Conservation (phyloP, 2,888 invertebrate species). For the Cynaeus angustus region DNA sequence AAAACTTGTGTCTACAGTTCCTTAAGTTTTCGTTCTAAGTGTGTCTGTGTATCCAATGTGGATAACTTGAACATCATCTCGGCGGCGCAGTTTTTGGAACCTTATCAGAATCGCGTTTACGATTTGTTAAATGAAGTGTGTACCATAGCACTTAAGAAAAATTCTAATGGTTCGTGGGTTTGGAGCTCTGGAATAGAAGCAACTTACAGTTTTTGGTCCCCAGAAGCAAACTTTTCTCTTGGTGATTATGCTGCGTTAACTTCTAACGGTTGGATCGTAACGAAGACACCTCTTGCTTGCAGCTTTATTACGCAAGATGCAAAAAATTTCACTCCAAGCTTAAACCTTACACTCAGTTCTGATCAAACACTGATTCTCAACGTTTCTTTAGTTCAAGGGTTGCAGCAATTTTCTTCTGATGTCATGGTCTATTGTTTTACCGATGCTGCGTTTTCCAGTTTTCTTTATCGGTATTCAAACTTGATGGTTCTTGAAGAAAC, state of each 20-base stretch:
- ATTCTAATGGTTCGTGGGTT: not conserved
- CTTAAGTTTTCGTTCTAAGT: constrained; percentile 53
- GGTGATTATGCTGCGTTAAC: constrained; percentile 8
- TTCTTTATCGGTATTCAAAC: constrained; percentile 20
- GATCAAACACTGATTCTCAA: not conserved
- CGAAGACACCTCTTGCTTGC: not conserved
- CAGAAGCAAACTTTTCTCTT: constrained; percentile 1
- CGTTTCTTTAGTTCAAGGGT: not conserved
- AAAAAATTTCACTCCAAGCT: too few relatives aligned
- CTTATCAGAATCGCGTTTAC: constrained; percentile 59
- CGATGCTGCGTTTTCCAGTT: constrained; percentile 49
- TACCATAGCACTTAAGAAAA: constrained; percentile 35
- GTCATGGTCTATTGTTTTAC: constrained; percentile 59
- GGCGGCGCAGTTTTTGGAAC: constrained; percentile 55
- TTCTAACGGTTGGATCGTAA: constrained; percentile 19
- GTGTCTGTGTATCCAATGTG: constrained; percentile 54
- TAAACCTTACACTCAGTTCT: constrained; percentile 2
- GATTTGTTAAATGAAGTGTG: constrained; percentile 52
- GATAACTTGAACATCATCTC: not conserved
- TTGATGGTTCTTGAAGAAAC: not conserved
- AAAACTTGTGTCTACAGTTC: constrained; percentile 49
- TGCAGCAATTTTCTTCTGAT: constrained; percentile 1
- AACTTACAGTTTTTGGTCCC: constrained; percentile 36
- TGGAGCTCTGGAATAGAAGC: not conserved
- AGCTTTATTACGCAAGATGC: too few relatives aligned